These are phyloP conservation scores for Mimumesa dahlbomi DNA, from an alignment of 2,888 invertebrate genomes.

Conservation along the genomic window DNA sequence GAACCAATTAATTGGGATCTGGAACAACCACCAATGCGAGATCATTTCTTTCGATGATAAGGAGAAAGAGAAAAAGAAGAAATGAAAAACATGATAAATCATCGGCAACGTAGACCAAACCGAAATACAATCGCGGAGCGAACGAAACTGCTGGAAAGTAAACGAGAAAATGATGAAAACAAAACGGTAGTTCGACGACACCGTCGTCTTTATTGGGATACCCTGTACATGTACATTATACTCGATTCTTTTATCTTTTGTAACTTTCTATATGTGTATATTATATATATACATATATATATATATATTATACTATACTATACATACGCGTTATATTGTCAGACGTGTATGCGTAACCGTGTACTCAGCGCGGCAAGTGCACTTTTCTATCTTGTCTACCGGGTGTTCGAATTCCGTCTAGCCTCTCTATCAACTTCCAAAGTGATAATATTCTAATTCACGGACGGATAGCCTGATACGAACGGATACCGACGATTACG, in stretches of 20 bases:
- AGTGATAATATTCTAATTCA: background rate
- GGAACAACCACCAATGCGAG: no score
- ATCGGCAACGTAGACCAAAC: conserved; percentile 27
- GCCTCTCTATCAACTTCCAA: conserved; percentile 7
- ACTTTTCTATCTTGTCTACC: conserved; percentile 57
- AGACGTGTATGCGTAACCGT: conserved; percentile 43
- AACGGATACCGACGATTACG: background rate
- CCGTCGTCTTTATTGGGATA: conserved; percentile 29
- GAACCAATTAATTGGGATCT: no score
- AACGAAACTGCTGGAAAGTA: conserved; percentile 19
- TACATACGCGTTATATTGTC: conserved; percentile 32
- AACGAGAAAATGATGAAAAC: conserved; percentile 20
- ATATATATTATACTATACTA: conserved; percentile 36
- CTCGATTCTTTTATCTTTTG: conserved; percentile 73
- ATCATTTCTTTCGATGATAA: no score
- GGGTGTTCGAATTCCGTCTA: conserved; percentile 37
- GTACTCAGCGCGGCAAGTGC: conserved; percentile 60
- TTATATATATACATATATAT: conserved; percentile 33
- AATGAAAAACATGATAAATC: no score
- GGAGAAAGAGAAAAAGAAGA: background rate
- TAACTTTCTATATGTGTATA: conserved; percentile 75
- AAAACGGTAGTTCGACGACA: conserved; percentile 22
- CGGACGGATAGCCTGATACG: background rate
- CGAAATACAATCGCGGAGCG: background rate
- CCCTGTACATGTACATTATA: conserved; percentile 65